phyloP scores from a whole-genome alignment of 2,113 vertebrate species.

The Arenaria interpres region DNA sequence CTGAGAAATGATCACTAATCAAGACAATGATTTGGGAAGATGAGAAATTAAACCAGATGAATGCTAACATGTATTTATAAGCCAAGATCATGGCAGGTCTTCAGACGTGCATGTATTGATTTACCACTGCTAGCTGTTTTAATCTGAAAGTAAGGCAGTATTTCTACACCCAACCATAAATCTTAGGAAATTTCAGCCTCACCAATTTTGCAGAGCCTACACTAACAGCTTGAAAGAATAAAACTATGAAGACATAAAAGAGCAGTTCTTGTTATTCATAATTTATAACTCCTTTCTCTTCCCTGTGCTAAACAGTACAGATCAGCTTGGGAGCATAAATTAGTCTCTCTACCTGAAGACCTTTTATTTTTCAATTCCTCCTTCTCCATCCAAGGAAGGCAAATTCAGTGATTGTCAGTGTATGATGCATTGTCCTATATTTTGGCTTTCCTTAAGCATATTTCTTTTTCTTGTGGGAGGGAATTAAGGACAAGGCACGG shows the following conservation, averaged over 20 bases:
- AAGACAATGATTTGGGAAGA: slow-evolving; percentile 24
- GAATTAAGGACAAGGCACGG: neutral
- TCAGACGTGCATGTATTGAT: neutral
- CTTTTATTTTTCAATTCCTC: neutral
- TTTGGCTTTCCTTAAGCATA: neutral
- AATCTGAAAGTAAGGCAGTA: slow-evolving; percentile 18
- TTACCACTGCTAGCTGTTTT: slow-evolving; percentile 27
- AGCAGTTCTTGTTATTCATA: slow-evolving; percentile 4
- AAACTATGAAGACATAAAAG: neutral
- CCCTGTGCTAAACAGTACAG: neutral
- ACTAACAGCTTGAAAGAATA: slow-evolving; percentile 17
- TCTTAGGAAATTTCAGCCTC: slow-evolving; percentile 26
- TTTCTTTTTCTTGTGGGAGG: neutral
- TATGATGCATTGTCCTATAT: neutral
- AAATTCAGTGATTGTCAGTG: neutral
- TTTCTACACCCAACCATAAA: slow-evolving; percentile 41
- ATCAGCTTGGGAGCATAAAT: neutral
- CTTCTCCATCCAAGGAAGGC: neutral
- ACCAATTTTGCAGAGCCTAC: slow-evolving; percentile 31
- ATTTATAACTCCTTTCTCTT: slow-evolving; percentile 1
- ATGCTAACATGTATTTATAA: slow-evolving; percentile 4
- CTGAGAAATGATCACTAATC: neutral
- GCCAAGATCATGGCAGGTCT: neutral
- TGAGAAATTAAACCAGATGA: slow-evolving; percentile 27
- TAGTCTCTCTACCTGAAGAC: neutral